phyloP scores from a whole-genome alignment of 2,888 invertebrate genomes.

The Doris montereyensis region DNA sequence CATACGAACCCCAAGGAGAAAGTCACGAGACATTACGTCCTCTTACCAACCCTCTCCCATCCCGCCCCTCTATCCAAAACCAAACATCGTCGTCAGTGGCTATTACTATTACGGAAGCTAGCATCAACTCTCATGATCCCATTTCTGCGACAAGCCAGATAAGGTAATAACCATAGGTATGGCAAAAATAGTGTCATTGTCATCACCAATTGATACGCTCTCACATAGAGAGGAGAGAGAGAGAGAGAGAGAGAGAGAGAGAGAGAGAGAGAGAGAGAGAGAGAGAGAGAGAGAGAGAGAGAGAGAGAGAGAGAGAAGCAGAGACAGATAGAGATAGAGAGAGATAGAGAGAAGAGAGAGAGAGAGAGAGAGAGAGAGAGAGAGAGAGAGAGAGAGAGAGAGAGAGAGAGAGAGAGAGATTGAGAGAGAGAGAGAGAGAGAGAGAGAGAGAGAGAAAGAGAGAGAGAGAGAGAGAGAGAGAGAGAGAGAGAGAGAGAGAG shows the following conservation, averaged over 20 bases:
- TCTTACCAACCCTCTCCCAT: too few species aligned
- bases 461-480: slow-evolving; percentile 16
- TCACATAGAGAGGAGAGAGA: not conserved
- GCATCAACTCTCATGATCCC: too few species aligned
- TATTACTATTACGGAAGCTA: slow-evolving; percentile 62
- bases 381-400: not conserved
- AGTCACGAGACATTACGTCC: too few species aligned
- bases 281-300: not conserved
- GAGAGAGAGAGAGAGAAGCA: slow-evolving; percentile 4
- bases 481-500: not conserved
- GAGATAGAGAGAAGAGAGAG: not conserved
- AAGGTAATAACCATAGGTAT: too few species aligned
- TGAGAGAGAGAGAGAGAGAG: not conserved
- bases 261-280: slow-evolving; percentile 30
- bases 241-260: not conserved
- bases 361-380: not conserved
- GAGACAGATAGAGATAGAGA: too few species aligned
- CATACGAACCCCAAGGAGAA: too few species aligned
- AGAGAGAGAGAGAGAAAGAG: slow-evolving; percentile 1
- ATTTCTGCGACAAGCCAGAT: too few species aligned
- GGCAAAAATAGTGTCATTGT: too few species aligned
- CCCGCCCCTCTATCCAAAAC: not conserved
- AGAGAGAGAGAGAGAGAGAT: too few species aligned
- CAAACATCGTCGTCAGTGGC: not conserved
- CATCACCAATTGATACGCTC: not conserved